Evolutionary conservation across 2,113 vertebrate genomes (phyloP).

Genomic region (Sisor rabdophorus): DNA sequence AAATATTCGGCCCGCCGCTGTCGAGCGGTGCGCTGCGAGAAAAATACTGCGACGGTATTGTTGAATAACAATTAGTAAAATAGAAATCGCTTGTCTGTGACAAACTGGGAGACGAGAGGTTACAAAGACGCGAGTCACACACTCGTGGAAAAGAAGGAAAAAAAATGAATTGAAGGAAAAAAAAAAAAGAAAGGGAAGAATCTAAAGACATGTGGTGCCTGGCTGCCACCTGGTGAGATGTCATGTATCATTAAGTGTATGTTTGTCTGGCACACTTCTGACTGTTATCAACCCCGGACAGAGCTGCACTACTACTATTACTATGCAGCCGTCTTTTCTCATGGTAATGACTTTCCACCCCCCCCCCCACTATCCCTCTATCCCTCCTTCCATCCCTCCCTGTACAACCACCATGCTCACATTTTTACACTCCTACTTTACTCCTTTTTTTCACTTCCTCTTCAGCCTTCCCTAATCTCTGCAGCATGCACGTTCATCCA

Average conservation of each 20-base stretch:
- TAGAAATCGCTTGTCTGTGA: background rate
- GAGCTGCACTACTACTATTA: slow-evolving; percentile 46
- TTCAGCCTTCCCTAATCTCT: slow-evolving; percentile 1
- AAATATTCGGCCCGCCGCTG: slow-evolving; percentile 37
- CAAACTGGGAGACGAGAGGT: background rate
- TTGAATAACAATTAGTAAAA: background rate
- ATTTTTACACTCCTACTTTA: background rate
- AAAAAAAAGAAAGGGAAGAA: slow-evolving; percentile 28
- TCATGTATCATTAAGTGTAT: slow-evolving; percentile 54
- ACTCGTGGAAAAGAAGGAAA: background rate
- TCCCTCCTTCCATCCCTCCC: background rate
- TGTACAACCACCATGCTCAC: slow-evolving; percentile 31
- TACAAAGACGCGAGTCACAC: background rate
- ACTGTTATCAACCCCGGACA: slow-evolving; percentile 45
- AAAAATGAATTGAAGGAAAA: too few relatives aligned
- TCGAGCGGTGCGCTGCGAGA: slow-evolving; percentile 3
- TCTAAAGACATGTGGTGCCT: slow-evolving; percentile 39
- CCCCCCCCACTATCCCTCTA: background rate
- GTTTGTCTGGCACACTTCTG: slow-evolving; percentile 52
- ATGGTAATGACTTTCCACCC: slow-evolving; percentile 45
- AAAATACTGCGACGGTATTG: background rate
- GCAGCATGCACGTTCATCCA: background rate
- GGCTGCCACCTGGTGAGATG: slow-evolving; percentile 52
- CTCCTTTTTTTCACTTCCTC: background rate
- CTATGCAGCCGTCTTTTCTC: slow-evolving; percentile 46